phyloP scores from a whole-genome alignment of 2,888 invertebrate genomes.

The Drosophila suboccidentalis region DNA sequence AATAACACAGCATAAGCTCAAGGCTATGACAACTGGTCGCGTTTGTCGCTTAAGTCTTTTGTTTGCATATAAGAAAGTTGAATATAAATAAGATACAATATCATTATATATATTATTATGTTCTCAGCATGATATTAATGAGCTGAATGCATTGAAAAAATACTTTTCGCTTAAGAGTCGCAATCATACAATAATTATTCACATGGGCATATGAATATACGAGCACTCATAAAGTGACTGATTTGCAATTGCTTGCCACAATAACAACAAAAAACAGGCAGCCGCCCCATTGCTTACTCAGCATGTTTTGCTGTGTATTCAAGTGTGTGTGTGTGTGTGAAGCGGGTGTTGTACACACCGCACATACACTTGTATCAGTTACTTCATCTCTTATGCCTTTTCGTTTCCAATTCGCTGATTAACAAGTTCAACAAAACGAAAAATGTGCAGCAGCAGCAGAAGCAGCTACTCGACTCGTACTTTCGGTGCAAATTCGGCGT shows the following conservation, averaged over 20 bases:
- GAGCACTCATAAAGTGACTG: conserved; percentile 20
- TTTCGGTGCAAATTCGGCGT: conserved; percentile 72
- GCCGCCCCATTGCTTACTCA: conserved; percentile 37
- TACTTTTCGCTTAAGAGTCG: conserved; percentile 26
- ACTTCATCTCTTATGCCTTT: conserved; percentile 77
- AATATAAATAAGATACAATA: not conserved
- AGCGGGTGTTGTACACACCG: conserved; percentile 30
- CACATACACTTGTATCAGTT: conserved; percentile 61
- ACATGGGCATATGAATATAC: conserved; percentile 48
- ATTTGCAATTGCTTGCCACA: conserved; percentile 75
- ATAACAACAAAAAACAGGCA: conserved; percentile 24
- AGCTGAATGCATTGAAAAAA: conserved; percentile 3
- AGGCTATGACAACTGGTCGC: conserved; percentile 8
- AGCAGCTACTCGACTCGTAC: conserved; percentile 27
- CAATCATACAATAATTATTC: conserved; percentile 50
- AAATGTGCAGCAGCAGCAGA: conserved; percentile 45
- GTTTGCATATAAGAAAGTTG: conserved; percentile 31
- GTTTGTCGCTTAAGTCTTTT: conserved; percentile 78
- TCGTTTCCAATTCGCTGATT: conserved; percentile 82
- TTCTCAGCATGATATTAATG: conserved; percentile 9
- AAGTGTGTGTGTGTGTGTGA: conserved; percentile 11
- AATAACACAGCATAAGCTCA: conserved; percentile 36
- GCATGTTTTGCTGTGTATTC: conserved; percentile 4
- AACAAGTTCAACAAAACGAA: conserved; percentile 76
- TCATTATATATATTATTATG: not conserved